Percentiles rank a stretch among this genome's conserved stretches.
These are phyloP conservation scores for Drosophila demipolita DNA, from an alignment of 2,888 invertebrate genomes.

Conservation along the genomic window DNA sequence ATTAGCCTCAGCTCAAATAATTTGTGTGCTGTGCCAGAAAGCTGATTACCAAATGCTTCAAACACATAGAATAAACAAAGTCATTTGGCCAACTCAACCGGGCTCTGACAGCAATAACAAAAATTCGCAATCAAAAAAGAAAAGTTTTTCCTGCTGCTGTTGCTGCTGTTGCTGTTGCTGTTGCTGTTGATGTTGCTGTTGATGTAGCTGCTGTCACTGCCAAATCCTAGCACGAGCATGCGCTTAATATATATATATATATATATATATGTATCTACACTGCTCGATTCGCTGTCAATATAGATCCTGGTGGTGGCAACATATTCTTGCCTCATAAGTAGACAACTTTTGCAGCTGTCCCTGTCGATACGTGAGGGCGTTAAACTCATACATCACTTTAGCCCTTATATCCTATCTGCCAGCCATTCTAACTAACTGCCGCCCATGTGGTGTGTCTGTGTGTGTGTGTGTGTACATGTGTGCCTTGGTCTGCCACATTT, in stretches of 20 bases:
- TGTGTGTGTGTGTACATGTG: constrained; percentile 13
- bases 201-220: constrained; percentile 62
- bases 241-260: constrained; percentile 22
- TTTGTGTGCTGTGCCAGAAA: constrained; percentile 69
- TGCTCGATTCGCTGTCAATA: constrained; percentile 63
- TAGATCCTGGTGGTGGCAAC: constrained; percentile 52
- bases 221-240: constrained; percentile 69
- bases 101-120: constrained; percentile 54
- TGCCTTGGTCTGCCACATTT: constrained; percentile 51
- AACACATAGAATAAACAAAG: constrained; percentile 72
- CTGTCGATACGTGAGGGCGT: constrained; percentile 78
- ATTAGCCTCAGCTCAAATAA: constrained; percentile 72
- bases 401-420: constrained; percentile 59
- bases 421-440: constrained; percentile 43
- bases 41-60: constrained; percentile 77
- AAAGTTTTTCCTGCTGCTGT: constrained; percentile 3
- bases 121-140: constrained; percentile 63
- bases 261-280: background rate
- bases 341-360: constrained; percentile 69
- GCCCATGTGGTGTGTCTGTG: constrained; percentile 13
- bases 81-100: constrained; percentile 62
- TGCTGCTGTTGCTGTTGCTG: background rate
- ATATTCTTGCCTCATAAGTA: constrained; percentile 76
- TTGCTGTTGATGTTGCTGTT: background rate
- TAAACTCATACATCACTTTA: constrained; percentile 83